Evolutionary conservation across 2,797 vertebrate species (phyloP).

Genomic region (Malacoctenus gilli): DNA sequence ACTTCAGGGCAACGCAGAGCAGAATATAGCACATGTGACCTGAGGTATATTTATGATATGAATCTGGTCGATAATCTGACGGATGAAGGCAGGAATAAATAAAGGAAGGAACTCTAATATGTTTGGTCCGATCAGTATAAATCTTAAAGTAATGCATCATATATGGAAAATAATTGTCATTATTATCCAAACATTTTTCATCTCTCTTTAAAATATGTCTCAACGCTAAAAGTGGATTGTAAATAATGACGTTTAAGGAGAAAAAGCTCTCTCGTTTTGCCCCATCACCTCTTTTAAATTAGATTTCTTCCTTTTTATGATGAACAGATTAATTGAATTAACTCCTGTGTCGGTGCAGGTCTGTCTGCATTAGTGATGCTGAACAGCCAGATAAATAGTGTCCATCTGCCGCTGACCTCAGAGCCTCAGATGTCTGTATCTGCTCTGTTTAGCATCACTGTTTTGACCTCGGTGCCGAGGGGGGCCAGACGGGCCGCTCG

Average conservation of each 20-base stretch:
- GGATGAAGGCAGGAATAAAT: conserved; percentile 4
- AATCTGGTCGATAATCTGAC: conserved; percentile 35
- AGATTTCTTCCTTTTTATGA: conserved; percentile 11
- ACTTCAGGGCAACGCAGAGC: too few species aligned
- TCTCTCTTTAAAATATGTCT: too few species aligned
- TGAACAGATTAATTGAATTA: conserved; percentile 54
- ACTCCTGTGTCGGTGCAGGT: conserved; percentile 20
- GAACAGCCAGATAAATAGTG: conserved; percentile 17
- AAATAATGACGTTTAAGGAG: too few species aligned
- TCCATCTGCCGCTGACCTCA: conserved; percentile 17
- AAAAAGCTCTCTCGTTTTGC: too few species aligned
- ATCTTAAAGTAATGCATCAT: too few species aligned
- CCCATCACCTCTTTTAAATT: too few species aligned
- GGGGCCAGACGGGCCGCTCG: background rate
- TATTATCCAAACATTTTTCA: too few species aligned
- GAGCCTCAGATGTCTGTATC: conserved; percentile 40
- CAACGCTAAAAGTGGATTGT: too few species aligned
- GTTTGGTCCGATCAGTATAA: background rate
- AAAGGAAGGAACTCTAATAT: conserved; percentile 1
- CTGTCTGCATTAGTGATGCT: conserved; percentile 15
- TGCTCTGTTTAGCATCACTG: conserved; percentile 46
- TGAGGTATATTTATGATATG: conserved; percentile 24
- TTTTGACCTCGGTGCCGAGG: conserved; percentile 37
- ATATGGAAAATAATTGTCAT: too few species aligned
- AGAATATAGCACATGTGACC: too few species aligned